phyloP scores from a whole-genome alignment of 2,888 invertebrate genomes.

The Leptinotarsa peninsularis region DNA sequence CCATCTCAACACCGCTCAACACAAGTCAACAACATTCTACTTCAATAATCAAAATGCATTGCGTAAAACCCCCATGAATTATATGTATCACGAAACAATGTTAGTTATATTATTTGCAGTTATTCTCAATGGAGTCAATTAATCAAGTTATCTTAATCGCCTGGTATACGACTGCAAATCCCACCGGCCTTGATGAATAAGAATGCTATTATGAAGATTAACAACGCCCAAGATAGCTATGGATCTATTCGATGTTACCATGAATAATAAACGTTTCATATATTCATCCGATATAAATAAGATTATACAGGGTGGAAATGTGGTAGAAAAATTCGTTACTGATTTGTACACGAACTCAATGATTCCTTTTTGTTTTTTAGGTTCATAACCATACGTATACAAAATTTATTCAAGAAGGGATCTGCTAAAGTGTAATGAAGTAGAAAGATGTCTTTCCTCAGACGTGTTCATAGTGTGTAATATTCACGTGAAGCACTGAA shows the following conservation, averaged over 20 bases:
- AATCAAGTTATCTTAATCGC: constrained; percentile 41
- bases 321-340: not conserved
- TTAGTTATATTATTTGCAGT: constrained; percentile 30
- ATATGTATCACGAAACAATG: constrained; percentile 31
- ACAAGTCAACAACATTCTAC: constrained; percentile 10
- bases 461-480: no score
- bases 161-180: constrained; percentile 36
- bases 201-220: constrained; percentile 51
- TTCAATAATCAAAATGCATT: constrained; percentile 15
- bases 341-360: not conserved
- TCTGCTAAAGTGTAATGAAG: no score
- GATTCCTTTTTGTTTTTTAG: not conserved
- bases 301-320: not conserved
- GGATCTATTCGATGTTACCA: constrained; percentile 22
- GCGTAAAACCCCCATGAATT: constrained; percentile 11
- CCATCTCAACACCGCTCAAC: not conserved
- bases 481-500: no score
- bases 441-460: no score
- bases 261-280: constrained; percentile 22
- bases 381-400: not conserved
- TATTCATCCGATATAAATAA: constrained; percentile 7
- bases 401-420: no score
- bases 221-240: constrained; percentile 49
- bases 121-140: constrained; percentile 34
- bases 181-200: constrained; percentile 46